A percentile compares a stretch with the other conserved stretches of the same genome.
These are phyloP conservation scores for Cephalopterus ornatus DNA, from an alignment of 2,113 vertebrate species.

Conservation along the genomic window DNA sequence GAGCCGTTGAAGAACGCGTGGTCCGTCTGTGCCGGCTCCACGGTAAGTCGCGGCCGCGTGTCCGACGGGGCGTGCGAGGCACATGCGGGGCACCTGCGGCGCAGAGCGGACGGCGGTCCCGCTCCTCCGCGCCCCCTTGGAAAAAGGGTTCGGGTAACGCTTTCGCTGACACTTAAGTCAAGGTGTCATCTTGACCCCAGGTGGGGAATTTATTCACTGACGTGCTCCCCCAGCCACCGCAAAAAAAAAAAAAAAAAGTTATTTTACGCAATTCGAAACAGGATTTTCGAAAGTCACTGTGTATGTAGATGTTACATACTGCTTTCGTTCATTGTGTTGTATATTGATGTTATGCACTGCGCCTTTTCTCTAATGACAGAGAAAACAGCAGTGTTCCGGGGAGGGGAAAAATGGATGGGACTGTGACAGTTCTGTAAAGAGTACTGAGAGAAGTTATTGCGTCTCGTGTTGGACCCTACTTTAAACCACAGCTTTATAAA, in stretches of 20 bases:
- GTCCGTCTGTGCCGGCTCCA: conserved; percentile 84
- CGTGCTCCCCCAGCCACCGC: neutral
- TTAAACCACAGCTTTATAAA: neutral
- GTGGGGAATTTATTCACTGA: neutral
- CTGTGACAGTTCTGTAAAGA: neutral
- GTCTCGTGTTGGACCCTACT: neutral
- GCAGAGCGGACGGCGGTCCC: neutral
- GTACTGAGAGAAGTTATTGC: neutral
- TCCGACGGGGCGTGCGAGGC: neutral
- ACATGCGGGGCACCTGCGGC: neutral
- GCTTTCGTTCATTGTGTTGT: neutral
- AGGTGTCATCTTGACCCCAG: neutral
- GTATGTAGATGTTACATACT: accelerated
- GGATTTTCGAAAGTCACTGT: neutral
- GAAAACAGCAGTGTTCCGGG: neutral
- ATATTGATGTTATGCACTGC: accelerated
- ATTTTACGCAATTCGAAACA: accelerated
- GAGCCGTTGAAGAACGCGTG: conserved; percentile 76
- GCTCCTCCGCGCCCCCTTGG: accelerated
- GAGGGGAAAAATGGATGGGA: accelerated
- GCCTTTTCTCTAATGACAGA: neutral
- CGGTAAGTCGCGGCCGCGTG: conserved; percentile 72
- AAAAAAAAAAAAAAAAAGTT: neutral
- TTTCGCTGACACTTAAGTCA: accelerated
- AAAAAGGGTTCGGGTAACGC: accelerated